These are phyloP conservation scores for Leptarthrus brevirostris DNA, from an alignment of 2,888 invertebrate species.

Conservation along the genomic window DNA sequence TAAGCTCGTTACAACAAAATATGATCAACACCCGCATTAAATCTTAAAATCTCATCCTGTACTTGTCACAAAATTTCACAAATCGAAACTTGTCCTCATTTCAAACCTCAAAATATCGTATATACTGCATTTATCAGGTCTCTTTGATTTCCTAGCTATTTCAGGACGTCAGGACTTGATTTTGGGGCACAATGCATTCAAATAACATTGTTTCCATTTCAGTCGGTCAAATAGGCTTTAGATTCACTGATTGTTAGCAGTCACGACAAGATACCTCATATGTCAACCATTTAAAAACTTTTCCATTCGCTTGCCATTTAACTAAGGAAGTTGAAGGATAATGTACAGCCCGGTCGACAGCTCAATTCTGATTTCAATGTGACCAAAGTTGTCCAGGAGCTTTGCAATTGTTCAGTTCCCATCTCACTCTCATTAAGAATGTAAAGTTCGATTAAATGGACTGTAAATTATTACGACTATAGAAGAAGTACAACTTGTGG, in stretches of 20 bases:
- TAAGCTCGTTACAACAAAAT: too few species aligned
- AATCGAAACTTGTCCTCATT: too few species aligned
- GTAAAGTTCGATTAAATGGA: constrained; percentile 3
- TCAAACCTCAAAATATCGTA: too few species aligned
- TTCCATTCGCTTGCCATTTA: not conserved
- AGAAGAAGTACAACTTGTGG: not conserved
- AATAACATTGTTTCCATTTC: not conserved
- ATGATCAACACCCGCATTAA: too few species aligned
- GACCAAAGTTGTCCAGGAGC: not conserved
- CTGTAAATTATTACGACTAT: not conserved
- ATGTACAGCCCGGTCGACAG: not conserved
- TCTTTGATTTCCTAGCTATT: too few species aligned
- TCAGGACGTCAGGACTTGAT: too few species aligned
- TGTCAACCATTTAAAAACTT: not conserved
- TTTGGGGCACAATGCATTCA: not conserved
- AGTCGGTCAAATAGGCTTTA: not conserved
- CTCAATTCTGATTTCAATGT: not conserved
- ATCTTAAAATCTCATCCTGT: too few species aligned
- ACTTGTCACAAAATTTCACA: too few species aligned
- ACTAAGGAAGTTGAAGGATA: not conserved
- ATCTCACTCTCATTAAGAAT: not conserved
- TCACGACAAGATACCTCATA: constrained; percentile 1
- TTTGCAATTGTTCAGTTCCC: constrained; percentile 3
- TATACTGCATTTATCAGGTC: too few species aligned
- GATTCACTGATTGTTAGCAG: not conserved